These are phyloP conservation scores for Saccostrea echinata DNA, from an alignment of 1,140 invertebrate species.

Conservation along the genomic window DNA sequence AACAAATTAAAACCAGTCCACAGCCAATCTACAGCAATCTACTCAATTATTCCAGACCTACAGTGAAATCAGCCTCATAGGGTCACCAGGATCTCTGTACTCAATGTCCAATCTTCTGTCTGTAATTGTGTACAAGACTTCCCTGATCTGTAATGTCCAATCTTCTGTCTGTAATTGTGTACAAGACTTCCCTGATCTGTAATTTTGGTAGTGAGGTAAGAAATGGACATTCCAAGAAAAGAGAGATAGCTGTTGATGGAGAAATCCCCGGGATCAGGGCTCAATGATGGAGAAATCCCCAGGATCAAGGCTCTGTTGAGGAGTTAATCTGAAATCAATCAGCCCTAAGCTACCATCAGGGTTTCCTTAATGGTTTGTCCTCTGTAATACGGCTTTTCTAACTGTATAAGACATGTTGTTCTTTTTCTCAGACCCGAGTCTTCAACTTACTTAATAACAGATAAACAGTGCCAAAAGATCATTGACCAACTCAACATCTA, in stretches of 20 bases:
- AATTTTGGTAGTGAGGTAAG: neutral
- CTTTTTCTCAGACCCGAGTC: neutral
- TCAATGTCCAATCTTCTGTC: neutral
- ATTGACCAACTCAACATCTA: neutral
- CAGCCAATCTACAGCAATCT: neutral
- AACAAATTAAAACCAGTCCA: neutral
- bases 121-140: neutral
- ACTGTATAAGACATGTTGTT: neutral
- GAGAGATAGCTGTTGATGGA: neutral
- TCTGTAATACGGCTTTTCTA: neutral
- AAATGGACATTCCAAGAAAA: neutral
- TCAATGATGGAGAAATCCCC: neutral
- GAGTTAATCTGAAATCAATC: conserved; percentile 15
- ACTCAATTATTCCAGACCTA: neutral
- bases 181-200: neutral
- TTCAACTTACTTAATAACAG: neutral
- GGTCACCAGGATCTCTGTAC: neutral
- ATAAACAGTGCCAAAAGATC: neutral
- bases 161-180: neutral
- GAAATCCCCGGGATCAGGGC: neutral
- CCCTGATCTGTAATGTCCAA: neutral
- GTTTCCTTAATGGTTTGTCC: neutral
- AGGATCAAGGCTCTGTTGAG: neutral
- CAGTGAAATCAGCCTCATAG: neutral
- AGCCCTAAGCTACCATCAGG: neutral